phyloP scores from a whole-genome alignment of 2,888 invertebrate species.

The Nemapogon koenigi region DNA sequence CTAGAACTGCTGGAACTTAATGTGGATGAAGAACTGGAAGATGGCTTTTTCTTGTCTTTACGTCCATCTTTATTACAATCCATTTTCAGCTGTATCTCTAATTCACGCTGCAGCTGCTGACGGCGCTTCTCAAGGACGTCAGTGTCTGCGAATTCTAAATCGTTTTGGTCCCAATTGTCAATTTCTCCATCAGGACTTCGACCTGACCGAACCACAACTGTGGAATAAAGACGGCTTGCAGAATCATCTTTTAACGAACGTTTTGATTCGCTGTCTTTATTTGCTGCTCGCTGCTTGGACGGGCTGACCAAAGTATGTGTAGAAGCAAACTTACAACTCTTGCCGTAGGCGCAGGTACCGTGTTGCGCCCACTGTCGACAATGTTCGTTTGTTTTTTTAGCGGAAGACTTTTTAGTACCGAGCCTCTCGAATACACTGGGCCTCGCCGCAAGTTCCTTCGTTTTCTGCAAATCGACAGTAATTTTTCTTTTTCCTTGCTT shows the following conservation, averaged over 20 bases:
- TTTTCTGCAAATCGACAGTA: conserved; percentile 76
- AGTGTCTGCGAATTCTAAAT: conserved; percentile 82
- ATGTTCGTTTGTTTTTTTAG: conserved; percentile 69
- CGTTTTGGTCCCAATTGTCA: conserved; percentile 80
- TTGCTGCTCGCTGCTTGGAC: conserved; percentile 73
- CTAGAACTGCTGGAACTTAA: conserved; percentile 70
- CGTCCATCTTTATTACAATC: conserved; percentile 72
- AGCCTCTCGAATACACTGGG: conserved; percentile 85
- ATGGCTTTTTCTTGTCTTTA: conserved; percentile 72
- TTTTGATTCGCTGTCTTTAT: conserved; percentile 67
- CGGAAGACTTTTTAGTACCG: conserved; percentile 73
- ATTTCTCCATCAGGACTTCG: conserved; percentile 71
- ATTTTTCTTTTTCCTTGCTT: conserved; percentile 79
- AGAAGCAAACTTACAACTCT: conserved; percentile 77
- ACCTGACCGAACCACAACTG: conserved; percentile 63
- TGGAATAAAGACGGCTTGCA: conserved; percentile 70
- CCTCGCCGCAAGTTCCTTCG: conserved; percentile 69
- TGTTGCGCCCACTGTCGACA: conserved; percentile 80
- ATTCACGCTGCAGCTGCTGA: conserved; percentile 76
- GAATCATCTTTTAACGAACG: conserved; percentile 65
- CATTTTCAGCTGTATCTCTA: conserved; percentile 80
- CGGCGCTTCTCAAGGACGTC: conserved; percentile 79
- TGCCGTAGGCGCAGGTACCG: conserved; percentile 80
- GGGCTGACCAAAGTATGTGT: conserved; percentile 79
- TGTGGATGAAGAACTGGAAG: conserved; percentile 73